Evolutionary conservation across 2,888 invertebrate genomes (phyloP), one percentile per base, ranked within the genome.

Genomic region (Deilephila porcellus): DNA sequence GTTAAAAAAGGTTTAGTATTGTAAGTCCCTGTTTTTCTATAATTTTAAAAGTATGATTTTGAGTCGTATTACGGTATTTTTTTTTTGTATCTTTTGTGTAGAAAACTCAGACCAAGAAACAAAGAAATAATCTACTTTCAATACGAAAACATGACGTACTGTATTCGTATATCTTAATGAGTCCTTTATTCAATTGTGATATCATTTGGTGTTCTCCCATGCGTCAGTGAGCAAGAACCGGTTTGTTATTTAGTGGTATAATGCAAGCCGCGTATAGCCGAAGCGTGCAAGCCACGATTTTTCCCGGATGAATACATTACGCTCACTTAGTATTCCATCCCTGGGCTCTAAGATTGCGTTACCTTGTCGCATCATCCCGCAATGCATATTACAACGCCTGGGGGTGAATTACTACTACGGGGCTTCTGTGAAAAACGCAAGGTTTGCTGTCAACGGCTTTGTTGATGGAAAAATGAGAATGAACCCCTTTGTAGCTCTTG

Each of bases 301-400:
- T 91, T 88, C 90, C 86, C 82, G 81, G 85, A 88, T 86, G 90
- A 92, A 91, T 92, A 90, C 84, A 90, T 91, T 90, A 91, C 59
- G 74, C 71, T 73, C 78, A 80, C 78, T 93, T 91, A 88, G 86
- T 93, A 93, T 93, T 91, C 93, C 78, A 72, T 64, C 77, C 25
- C 79, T 74, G 79, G 81, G 74, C 56, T 75, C 80, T 78, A 80
- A 87, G 90, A 93, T 93, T 90, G 91, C 90, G 87, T 90, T 92
- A 89, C 91, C 93, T 91, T 91, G 92, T 93, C 88, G 89, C 85
- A 83, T 88, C 78, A 83, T 83, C 82, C 83, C 83, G 83, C 82
- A 83, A 83, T 89, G 92, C 89, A 92, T 91, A 88, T 86, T 90
- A 90, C 89, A 89, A 76, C 79, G 77, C 77, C 78, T 74, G 74